Evolutionary conservation across 2,113 vertebrate genomes (phyloP).

Genomic region (Monarcha castaneiventris): DNA sequence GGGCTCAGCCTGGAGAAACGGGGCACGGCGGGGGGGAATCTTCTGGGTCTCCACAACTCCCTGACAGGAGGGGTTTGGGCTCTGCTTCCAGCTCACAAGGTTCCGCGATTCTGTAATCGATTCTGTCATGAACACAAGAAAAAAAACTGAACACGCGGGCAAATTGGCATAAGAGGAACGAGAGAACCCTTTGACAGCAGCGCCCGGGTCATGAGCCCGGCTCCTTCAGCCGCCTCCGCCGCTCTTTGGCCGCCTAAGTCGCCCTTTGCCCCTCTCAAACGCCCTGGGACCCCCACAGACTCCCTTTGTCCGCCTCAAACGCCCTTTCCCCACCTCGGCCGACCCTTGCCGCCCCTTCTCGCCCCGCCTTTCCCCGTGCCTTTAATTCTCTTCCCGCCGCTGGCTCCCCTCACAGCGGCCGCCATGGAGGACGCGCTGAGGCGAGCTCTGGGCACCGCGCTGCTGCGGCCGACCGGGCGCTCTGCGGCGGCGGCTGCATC

Average conservation of each 20-base stretch:
- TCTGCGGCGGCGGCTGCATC: slow-evolving; percentile 82
- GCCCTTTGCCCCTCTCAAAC: accelerated
- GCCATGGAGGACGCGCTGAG: slow-evolving; percentile 79
- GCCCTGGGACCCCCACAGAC: too few species aligned
- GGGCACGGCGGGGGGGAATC: background rate
- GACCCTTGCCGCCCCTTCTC: background rate
- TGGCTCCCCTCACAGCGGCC: background rate
- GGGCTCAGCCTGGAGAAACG: background rate
- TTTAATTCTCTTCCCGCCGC: background rate
- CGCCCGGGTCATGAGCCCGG: accelerated
- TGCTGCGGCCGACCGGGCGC: slow-evolving; percentile 70
- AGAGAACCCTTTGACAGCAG: background rate
- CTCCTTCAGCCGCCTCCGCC: background rate
- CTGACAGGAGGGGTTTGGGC: too few species aligned
- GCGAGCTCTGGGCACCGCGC: slow-evolving; percentile 71
- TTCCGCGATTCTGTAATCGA: too few species aligned
- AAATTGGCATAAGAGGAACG: background rate
- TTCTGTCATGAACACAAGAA: background rate
- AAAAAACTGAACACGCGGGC: accelerated
- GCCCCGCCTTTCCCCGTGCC: too few species aligned
- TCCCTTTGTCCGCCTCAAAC: too few species aligned
- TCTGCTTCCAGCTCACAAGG: background rate
- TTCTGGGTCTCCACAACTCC: background rate
- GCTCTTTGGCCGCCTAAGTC: background rate
- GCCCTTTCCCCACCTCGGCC: background rate